Evolutionary conservation across 2,888 invertebrate genomes (phyloP).

Genomic region (Ferdinandea cuprea): DNA sequence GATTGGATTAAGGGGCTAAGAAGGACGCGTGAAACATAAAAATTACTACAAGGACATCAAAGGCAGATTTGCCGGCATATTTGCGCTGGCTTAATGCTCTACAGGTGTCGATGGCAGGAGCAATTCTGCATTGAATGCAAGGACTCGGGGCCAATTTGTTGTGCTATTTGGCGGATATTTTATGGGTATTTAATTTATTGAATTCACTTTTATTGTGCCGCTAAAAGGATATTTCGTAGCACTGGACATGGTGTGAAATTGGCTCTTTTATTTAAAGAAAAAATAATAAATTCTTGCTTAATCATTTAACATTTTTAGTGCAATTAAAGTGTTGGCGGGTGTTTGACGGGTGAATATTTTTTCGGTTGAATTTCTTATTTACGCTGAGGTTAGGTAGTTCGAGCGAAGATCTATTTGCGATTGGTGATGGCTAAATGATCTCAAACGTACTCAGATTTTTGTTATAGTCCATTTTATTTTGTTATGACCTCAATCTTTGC

Average conservation of each 20-base stretch:
- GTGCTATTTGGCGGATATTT: conserved; percentile 66
- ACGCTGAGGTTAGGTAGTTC: too few species aligned
- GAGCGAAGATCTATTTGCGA: too few species aligned
- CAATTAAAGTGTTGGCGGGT: background rate
- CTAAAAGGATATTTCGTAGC: conserved; percentile 51
- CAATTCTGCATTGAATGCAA: conserved; percentile 51
- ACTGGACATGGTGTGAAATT: conserved; percentile 66
- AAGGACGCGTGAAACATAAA: conserved; percentile 71
- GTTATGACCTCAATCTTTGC: too few species aligned
- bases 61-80: conserved; percentile 43
- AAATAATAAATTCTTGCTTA: conserved; percentile 63
- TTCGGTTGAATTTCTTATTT: too few species aligned
- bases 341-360: background rate
- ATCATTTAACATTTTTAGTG: conserved; percentile 35
- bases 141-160: conserved; percentile 63
- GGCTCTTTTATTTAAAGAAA: conserved; percentile 43
- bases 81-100: conserved; percentile 29
- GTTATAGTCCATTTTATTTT: too few species aligned
- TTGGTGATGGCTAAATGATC: too few species aligned
- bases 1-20: conserved; percentile 58
- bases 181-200: conserved; percentile 63
- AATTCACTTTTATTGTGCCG: conserved; percentile 65
- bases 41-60: conserved; percentile 68
- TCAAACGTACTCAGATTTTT: too few species aligned
- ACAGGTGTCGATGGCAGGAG: conserved; percentile 62